A percentile compares a stretch with the other conserved stretches of the same genome.
Conservation (phyloP, 2,888 invertebrate species). For the Lymantria dispar region DNA sequence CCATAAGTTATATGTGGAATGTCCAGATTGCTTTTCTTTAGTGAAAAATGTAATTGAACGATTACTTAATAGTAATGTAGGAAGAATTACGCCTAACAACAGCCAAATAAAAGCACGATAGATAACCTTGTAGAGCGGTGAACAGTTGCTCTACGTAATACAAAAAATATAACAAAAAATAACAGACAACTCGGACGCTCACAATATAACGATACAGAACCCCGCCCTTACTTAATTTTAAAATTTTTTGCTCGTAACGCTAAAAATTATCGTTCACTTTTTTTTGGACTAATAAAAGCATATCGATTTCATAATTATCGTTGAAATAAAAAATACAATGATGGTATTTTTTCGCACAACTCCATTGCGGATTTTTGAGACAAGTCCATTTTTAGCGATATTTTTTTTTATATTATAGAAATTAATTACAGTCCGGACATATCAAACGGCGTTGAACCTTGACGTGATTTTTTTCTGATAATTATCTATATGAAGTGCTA, state of each 20-base stretch:
- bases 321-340: conserved; percentile 19
- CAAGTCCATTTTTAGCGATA: conserved; percentile 25
- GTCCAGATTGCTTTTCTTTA: too few species aligned
- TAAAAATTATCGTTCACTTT: conserved; percentile 43
- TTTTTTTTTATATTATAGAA: conserved; percentile 23
- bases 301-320: conserved; percentile 52
- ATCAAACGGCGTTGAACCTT: conserved; percentile 8
- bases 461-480: background rate
- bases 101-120: conserved; percentile 46
- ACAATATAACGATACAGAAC: conserved; percentile 70
- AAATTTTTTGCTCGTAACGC: conserved; percentile 48
- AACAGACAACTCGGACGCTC: conserved; percentile 56
- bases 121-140: conserved; percentile 71
- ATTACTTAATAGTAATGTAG: background rate
- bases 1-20: too few species aligned
- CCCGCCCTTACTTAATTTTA: conserved; percentile 63
- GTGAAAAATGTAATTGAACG: background rate
- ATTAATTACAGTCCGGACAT: conserved; percentile 24
- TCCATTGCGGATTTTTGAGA: conserved; percentile 27
- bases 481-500: conserved; percentile 30
- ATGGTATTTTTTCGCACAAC: conserved; percentile 21
- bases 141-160: conserved; percentile 62
- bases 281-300: conserved; percentile 30
- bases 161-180: conserved; percentile 70
- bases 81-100: conserved; percentile 42